Evolutionary conservation across 2,797 vertebrate species (phyloP).

Genomic region (Pipistrellus pipistrellus): DNA sequence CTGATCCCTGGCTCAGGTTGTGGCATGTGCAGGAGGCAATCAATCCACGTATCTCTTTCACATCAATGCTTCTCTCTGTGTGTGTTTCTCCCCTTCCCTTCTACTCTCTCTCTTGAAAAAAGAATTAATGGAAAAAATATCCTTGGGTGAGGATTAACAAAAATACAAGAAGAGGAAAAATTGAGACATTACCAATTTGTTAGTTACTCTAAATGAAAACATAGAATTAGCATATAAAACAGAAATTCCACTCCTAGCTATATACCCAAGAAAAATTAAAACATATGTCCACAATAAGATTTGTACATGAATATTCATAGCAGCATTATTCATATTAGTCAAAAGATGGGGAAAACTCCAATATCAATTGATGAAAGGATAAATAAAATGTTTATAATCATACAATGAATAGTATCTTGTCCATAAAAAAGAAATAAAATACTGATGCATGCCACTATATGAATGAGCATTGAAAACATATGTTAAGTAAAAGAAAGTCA

Average conservation of each 20-base stretch:
- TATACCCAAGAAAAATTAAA: no score
- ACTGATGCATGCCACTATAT: not conserved
- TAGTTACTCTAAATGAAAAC: conserved; percentile 42
- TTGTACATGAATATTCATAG: conserved; percentile 26
- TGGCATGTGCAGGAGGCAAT: no score
- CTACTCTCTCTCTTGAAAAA: no score
- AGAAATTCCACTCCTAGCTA: not conserved
- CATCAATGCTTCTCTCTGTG: no score
- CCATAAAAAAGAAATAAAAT: conserved; percentile 12
- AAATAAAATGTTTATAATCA: conserved; percentile 38
- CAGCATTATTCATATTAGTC: not conserved
- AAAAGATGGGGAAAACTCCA: not conserved
- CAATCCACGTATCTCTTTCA: no score
- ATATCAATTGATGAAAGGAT: not conserved
- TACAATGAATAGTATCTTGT: conserved; percentile 5
- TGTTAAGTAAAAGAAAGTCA: conserved; percentile 9
- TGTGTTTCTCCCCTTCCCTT: no score
- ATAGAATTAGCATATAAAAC: not conserved
- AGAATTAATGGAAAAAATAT: no score
- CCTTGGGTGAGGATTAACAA: no score
- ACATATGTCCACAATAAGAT: no score
- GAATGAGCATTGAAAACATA: conserved; percentile 35
- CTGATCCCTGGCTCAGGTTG: no score
- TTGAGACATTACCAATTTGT: not conserved
- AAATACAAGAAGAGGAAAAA: not conserved